Conservation (phyloP, 2,113 vertebrate genomes). For the Sturnus vulgaris region DNA sequence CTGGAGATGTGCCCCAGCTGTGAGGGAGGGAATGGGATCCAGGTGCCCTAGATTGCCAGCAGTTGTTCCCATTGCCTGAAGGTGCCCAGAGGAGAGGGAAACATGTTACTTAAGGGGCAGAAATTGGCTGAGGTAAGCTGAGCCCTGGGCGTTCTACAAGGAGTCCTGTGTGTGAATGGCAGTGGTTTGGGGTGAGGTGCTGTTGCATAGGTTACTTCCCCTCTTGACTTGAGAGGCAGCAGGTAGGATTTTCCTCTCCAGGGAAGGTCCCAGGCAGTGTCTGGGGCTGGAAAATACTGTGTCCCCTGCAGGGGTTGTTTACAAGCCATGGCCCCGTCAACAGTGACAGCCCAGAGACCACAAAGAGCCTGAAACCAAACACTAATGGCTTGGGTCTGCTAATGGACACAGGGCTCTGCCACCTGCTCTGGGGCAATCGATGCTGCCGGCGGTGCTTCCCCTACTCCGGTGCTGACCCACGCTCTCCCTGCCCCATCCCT, state of each 20-base stretch:
- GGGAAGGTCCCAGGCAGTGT: not conserved
- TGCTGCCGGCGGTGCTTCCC: not conserved
- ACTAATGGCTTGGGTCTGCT: slow-evolving; percentile 45
- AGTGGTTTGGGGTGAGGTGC: not conserved
- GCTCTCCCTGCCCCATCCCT: not conserved
- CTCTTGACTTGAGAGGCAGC: not conserved
- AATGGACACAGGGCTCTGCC: not conserved
- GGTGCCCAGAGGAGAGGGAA: not conserved
- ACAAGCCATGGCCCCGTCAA: not conserved
- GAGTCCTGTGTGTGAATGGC: rapidly evolving
- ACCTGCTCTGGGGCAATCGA: not conserved
- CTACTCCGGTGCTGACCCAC: rapidly evolving
- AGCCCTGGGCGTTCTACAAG: rapidly evolving
- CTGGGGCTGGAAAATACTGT: not conserved
- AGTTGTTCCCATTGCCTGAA: not conserved
- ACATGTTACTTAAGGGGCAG: not conserved
- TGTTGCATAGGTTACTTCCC: not conserved
- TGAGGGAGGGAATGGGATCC: not conserved
- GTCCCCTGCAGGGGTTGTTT: not conserved
- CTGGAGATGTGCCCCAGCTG: not conserved
- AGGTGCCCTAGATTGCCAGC: not conserved
- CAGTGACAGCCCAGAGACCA: not conserved
- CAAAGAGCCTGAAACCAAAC: slow-evolving; percentile 31
- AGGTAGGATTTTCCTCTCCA: not conserved
- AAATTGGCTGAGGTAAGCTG: not conserved